phyloP scores from a whole-genome alignment of 2,888 invertebrate species.

The Drosophila acutilabella region DNA sequence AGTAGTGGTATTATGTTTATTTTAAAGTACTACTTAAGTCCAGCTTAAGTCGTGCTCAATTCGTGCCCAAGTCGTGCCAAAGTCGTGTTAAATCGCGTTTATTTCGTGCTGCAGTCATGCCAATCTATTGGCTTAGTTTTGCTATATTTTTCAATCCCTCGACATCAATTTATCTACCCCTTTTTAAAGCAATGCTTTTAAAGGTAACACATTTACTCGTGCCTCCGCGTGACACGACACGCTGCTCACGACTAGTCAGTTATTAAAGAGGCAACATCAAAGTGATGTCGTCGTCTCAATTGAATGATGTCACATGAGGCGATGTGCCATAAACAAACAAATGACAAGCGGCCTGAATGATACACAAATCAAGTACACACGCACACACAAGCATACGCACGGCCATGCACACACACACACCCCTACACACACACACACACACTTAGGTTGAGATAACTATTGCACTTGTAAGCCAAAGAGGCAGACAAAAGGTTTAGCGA shows the following conservation, averaged over 20 bases:
- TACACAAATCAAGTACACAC: constrained; percentile 45
- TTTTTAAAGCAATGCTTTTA: background rate
- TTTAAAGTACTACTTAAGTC: no score
- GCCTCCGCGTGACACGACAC: constrained; percentile 4
- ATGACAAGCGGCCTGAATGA: constrained; percentile 45
- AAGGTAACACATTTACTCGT: background rate
- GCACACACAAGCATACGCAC: constrained; percentile 7
- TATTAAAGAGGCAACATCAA: constrained; percentile 28
- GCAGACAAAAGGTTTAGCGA: constrained; percentile 62
- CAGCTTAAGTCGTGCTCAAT: no score
- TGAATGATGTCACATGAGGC: constrained; percentile 67
- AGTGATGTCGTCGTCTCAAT: constrained; percentile 55
- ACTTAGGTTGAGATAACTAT: constrained; percentile 4
- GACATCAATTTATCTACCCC: background rate
- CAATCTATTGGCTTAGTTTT: no score
- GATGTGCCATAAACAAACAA: constrained; percentile 57
- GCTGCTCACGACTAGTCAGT: background rate
- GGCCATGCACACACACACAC: no score
- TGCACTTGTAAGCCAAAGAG: constrained; percentile 54
- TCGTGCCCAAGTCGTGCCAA: no score
- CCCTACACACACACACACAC: constrained; percentile 7
- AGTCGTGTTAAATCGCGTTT: no score
- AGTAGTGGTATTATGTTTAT: no score
- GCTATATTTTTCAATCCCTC: no score
- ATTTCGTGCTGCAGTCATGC: no score